Percentiles rank a stretch among this genome's conserved stretches.
Conservation (phyloP, 2,888 invertebrate species). For the Euzetes globulus region DNA sequence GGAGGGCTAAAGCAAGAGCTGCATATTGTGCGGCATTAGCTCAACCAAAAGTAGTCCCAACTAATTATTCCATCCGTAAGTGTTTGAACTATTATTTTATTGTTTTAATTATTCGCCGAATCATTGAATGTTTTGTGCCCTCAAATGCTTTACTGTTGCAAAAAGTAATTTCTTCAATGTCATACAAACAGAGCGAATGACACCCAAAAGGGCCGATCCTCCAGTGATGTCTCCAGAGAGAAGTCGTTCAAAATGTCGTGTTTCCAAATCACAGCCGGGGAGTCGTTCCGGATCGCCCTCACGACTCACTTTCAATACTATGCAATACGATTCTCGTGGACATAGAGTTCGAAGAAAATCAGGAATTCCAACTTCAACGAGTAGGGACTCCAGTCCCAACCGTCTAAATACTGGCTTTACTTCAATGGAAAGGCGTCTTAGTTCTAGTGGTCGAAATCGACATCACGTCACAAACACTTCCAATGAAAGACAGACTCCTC, state of each 20-base stretch:
- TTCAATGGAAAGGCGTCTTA: slow-evolving; percentile 29
- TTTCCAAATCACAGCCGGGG: slow-evolving; percentile 87
- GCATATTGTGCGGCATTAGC: slow-evolving; percentile 68
- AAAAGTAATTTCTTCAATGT: too few species aligned
- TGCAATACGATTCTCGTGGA: slow-evolving; percentile 41
- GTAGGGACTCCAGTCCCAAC: slow-evolving; percentile 49
- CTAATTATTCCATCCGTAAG: slow-evolving; percentile 63
- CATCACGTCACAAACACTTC: not conserved
- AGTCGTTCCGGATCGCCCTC: slow-evolving; percentile 90
- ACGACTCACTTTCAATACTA: slow-evolving; percentile 59
- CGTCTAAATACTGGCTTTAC: slow-evolving; percentile 34
- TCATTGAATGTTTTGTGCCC: too few species aligned
- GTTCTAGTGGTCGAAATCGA: slow-evolving; percentile 16
- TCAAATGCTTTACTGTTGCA: too few species aligned
- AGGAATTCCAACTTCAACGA: slow-evolving; percentile 48
- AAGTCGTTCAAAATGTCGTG: slow-evolving; percentile 57
- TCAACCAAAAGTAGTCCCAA: slow-evolving; percentile 58
- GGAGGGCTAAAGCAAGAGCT: slow-evolving; percentile 60
- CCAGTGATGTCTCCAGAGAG: slow-evolving; percentile 56
- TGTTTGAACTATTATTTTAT: slow-evolving; percentile 44
- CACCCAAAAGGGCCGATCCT: slow-evolving; percentile 11
- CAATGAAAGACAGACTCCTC: slow-evolving; percentile 49
- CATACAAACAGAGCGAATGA: slow-evolving; percentile 29
- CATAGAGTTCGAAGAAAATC: slow-evolving; percentile 42
- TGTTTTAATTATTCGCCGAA: too few species aligned